Conservation (phyloP, 2,888 invertebrate genomes). For the Eilema caniola region DNA sequence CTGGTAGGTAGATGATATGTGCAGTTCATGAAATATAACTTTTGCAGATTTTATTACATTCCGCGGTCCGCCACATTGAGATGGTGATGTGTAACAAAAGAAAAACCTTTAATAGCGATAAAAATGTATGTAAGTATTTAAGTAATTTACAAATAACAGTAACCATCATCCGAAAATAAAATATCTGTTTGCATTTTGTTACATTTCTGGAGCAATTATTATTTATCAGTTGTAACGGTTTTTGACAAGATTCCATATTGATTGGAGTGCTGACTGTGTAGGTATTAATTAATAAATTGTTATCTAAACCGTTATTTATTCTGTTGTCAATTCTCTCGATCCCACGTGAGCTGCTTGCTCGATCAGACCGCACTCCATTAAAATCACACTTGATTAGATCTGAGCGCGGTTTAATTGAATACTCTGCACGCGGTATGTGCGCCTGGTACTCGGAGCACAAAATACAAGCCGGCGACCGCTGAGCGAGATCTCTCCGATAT, state of each 20-base stretch:
- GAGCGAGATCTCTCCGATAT: conserved; percentile 52
- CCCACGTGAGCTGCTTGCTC: conserved; percentile 51
- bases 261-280: conserved; percentile 46
- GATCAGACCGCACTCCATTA: conserved; percentile 74
- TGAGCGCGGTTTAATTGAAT: conserved; percentile 77
- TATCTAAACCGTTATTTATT: conserved; percentile 65
- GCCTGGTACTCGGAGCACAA: conserved; percentile 68
- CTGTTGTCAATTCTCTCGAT: conserved; percentile 51
- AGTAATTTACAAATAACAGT: not conserved
- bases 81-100: not conserved
- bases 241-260: conserved; percentile 61
- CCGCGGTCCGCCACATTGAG: not conserved
- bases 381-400: conserved; percentile 83
- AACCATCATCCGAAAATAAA: not conserved
- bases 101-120: not conserved
- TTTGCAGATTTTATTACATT: not conserved
- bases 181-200: not conserved
- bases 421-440: conserved; percentile 71
- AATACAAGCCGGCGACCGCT: conserved; percentile 53
- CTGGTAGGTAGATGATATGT: too few relatives aligned
- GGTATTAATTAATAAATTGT: conserved; percentile 63
- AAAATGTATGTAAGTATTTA: too few relatives aligned
- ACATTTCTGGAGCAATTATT: not conserved
- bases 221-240: conserved; percentile 60
- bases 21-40: not conserved